Conservation (phyloP, 2,797 vertebrate genomes). For the Microctenopoma stevenorrisi region DNA sequence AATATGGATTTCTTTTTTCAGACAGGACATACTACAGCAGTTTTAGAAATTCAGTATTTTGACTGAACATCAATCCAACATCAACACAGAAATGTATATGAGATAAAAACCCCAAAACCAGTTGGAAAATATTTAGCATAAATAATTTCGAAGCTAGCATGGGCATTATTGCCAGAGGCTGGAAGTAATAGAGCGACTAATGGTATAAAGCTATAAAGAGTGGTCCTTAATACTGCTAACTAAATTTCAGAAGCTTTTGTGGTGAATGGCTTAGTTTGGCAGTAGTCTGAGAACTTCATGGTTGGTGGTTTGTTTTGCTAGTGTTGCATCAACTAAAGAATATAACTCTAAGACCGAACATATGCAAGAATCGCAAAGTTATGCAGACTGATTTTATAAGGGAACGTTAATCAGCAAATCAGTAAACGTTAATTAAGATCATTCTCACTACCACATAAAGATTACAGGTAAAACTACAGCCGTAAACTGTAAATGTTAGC, state of each 20-base stretch:
- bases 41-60: background rate
- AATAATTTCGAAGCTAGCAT: background rate
- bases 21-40: background rate
- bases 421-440: too few species aligned
- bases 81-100: background rate
- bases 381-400: slow-evolving; percentile 6
- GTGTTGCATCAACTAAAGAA: background rate
- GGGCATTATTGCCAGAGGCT: background rate
- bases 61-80: background rate
- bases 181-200: background rate
- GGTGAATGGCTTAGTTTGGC: too few species aligned
- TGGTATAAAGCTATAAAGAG: too few species aligned
- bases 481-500: background rate
- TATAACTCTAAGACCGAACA: background rate
- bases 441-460: background rate
- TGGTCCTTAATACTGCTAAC: too few species aligned
- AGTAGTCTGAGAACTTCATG: too few species aligned
- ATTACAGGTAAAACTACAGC: background rate
- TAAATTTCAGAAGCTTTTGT: too few species aligned
- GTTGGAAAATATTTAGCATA: background rate
- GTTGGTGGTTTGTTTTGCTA: too few species aligned
- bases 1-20: slow-evolving; percentile 6
- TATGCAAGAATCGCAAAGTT: slow-evolving; percentile 1
- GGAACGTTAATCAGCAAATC: background rate
- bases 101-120: background rate